Evolutionary conservation across 2,797 vertebrate genomes (phyloP).

Genomic region (Peromyscus eremicus): DNA sequence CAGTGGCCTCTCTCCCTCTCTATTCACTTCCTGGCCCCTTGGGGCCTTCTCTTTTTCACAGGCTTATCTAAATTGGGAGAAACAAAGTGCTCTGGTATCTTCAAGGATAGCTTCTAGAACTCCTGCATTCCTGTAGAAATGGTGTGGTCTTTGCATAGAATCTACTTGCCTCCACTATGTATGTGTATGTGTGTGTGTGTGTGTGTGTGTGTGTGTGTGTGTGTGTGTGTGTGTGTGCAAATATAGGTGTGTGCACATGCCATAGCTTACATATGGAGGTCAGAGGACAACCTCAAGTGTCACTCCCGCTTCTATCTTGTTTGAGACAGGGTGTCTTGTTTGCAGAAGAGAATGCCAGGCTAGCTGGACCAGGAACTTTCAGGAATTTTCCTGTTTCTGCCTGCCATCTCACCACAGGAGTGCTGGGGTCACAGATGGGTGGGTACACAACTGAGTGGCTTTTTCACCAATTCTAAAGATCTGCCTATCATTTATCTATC

Average conservation of each 20-base stretch:
- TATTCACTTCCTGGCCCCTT: background rate
- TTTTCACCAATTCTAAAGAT: background rate
- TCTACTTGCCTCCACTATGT: background rate
- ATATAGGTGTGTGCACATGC: background rate
- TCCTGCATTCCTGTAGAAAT: background rate
- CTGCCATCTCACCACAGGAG: background rate
- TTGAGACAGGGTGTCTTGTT: background rate
- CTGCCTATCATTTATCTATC: background rate
- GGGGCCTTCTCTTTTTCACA: background rate
- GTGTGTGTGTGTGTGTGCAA: no score
- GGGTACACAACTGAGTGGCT: background rate
- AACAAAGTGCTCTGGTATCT: background rate
- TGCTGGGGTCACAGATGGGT: accelerated
- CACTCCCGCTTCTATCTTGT: background rate
- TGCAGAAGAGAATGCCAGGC: background rate
- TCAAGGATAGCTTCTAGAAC: background rate
- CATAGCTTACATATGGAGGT: background rate
- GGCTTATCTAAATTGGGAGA: background rate
- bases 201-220: background rate
- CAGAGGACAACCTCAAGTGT: background rate
- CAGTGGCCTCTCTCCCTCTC: background rate
- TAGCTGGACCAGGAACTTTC: background rate
- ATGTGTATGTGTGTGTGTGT: background rate
- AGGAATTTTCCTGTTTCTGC: background rate
- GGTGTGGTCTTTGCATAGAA: background rate